A percentile compares a stretch with the other conserved stretches of the same genome.
Conservation (phyloP, 2,888 invertebrate species). For the Teleogryllus oceanicus region DNA sequence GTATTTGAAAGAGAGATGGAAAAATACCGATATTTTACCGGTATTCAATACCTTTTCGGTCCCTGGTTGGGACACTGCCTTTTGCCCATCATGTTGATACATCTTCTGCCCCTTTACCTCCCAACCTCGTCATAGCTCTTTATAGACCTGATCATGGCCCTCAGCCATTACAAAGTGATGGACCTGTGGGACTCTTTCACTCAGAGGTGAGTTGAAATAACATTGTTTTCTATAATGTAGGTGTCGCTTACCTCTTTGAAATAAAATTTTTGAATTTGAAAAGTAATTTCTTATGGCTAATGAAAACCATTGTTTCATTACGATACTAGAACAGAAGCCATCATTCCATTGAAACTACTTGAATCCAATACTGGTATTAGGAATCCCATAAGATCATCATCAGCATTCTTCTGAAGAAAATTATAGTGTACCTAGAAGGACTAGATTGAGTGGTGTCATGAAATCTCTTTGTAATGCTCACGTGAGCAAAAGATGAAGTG, state of each 20-base stretch:
- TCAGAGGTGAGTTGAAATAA: conserved; percentile 33
- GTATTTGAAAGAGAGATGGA: no score
- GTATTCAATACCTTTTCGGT: no score
- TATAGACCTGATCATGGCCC: not conserved
- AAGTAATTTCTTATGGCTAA: no score
- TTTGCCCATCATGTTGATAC: conserved; percentile 64
- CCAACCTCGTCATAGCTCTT: not conserved
- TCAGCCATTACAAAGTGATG: conserved; percentile 25
- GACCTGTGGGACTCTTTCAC: conserved; percentile 43
- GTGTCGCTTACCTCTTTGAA: no score
- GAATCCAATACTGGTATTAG: no score
- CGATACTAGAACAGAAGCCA: not conserved
- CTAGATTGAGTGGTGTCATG: no score
- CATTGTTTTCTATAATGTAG: no score
- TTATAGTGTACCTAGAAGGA: not conserved
- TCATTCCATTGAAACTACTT: not conserved
- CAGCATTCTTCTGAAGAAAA: not conserved
- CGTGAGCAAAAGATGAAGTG: no score
- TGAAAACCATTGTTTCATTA: not conserved
- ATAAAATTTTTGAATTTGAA: no score
- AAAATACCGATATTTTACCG: no score
- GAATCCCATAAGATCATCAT: not conserved
- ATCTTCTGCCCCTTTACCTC: conserved; percentile 46
- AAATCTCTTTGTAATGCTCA: no score
- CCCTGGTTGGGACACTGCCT: conserved; percentile 45